Conservation (phyloP, 2,888 invertebrate species). For the Agrilus biguttatus region DNA sequence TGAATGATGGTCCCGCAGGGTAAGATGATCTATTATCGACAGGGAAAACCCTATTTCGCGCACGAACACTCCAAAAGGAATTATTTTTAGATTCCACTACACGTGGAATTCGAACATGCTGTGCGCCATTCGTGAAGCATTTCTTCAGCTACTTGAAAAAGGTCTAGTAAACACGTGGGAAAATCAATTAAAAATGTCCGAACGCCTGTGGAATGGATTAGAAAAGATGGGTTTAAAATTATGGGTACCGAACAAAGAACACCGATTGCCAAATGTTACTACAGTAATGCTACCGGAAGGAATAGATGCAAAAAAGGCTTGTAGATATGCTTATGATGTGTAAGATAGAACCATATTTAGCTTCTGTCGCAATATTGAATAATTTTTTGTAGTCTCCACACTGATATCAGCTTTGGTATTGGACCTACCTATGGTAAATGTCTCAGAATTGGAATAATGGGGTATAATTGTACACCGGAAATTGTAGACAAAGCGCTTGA, state of each 20-base stretch:
- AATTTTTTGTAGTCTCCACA: slow-evolving; percentile 31
- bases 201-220: not conserved
- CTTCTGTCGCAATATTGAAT: no score
- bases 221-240: not conserved
- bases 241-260: not conserved
- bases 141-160: not conserved
- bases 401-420: slow-evolving; percentile 65
- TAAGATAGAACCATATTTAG: not conserved
- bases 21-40: not conserved
- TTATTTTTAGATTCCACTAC: not conserved
- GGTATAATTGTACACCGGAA: slow-evolving; percentile 34
- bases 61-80: no score
- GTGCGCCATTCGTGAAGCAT: not conserved
- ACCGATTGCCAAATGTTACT: not conserved
- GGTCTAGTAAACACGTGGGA: not conserved
- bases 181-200: not conserved
- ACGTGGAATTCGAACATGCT: not conserved
- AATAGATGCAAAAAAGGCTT: not conserved
- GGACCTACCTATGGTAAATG: slow-evolving; percentile 64
- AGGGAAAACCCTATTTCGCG: not conserved
- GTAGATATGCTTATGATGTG: not conserved
- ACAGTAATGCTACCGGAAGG: not conserved
- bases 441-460: slow-evolving; percentile 72
- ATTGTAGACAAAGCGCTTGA: slow-evolving; percentile 21
- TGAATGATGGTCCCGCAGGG: not conserved